A percentile compares a stretch with the other conserved stretches of the same genome.
Conservation (phyloP, 1,140 invertebrate genomes). For the Solenopsis fugax region DNA sequence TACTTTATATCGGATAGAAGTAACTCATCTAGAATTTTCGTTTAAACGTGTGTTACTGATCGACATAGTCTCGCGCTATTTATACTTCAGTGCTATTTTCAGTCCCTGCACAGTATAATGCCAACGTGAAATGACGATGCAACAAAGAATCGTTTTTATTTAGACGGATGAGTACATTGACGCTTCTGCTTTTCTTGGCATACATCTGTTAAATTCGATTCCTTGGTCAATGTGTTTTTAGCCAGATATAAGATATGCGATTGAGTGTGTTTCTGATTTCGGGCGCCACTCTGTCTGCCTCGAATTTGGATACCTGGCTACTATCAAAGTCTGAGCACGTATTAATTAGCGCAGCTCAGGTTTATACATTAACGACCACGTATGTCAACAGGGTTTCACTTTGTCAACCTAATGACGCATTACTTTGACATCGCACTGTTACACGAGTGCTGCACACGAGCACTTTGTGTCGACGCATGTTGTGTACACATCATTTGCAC, state of each 20-base stretch:
- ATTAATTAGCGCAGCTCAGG: constrained; percentile 55
- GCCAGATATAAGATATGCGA: background rate
- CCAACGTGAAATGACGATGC: background rate
- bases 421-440: constrained; percentile 38
- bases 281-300: constrained; percentile 14
- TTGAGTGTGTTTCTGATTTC: background rate
- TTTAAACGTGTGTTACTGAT: background rate
- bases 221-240: background rate
- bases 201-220: background rate
- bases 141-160: constrained; percentile 29
- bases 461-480: constrained; percentile 22
- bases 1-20: background rate
- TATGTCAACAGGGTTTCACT: constrained; percentile 59
- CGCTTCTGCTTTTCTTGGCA: constrained; percentile 7
- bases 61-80: constrained; percentile 24
- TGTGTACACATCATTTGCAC: constrained; percentile 17
- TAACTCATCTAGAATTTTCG: constrained; percentile 21
- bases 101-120: background rate
- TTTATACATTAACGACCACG: constrained; percentile 57
- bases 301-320: constrained; percentile 13
- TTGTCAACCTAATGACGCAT: constrained; percentile 54
- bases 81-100: constrained; percentile 39
- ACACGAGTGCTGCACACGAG: constrained; percentile 22
- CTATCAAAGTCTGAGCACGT: constrained; percentile 45
- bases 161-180: background rate